Evolutionary conservation across 2,113 vertebrate species (phyloP).

Genomic region (Ammodytes marinus): DNA sequence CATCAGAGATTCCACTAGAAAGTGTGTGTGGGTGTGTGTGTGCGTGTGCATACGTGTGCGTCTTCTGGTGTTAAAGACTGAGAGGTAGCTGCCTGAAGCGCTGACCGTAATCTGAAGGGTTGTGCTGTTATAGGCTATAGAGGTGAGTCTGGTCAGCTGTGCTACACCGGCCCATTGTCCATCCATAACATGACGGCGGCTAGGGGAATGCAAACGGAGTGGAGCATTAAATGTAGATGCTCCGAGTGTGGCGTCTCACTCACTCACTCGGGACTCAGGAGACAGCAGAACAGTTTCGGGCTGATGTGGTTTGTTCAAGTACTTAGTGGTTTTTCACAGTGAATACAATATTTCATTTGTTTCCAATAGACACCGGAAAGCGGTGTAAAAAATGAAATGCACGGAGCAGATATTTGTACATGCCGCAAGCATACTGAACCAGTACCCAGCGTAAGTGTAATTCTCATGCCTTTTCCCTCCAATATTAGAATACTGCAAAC

Average conservation of each 20-base stretch:
- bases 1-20: slow-evolving; percentile 75
- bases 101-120: slow-evolving; percentile 84
- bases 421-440: slow-evolving; percentile 4
- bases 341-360: slow-evolving; percentile 10
- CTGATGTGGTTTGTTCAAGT: slow-evolving; percentile 26
- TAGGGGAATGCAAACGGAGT: slow-evolving; percentile 66
- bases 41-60: too few relatives aligned
- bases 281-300: slow-evolving; percentile 22
- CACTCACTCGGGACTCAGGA: background rate
- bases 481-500: slow-evolving; percentile 50
- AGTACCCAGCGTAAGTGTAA: background rate
- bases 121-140: slow-evolving; percentile 61
- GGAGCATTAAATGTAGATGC: slow-evolving; percentile 69
- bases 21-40: slow-evolving; percentile 27
- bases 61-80: slow-evolving; percentile 63
- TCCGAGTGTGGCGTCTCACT: slow-evolving; percentile 34
- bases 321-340: slow-evolving; percentile 28
- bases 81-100: slow-evolving; percentile 62
- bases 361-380: slow-evolving; percentile 17
- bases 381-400: background rate
- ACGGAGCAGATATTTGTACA: slow-evolving; percentile 3
- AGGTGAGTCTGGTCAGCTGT: slow-evolving; percentile 83
- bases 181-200: slow-evolving; percentile 51
- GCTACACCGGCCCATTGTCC: slow-evolving; percentile 56
- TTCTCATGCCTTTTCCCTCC: background rate